phyloP scores from a whole-genome alignment of 2,113 vertebrate species.

The Lichenostomus cassidix region DNA sequence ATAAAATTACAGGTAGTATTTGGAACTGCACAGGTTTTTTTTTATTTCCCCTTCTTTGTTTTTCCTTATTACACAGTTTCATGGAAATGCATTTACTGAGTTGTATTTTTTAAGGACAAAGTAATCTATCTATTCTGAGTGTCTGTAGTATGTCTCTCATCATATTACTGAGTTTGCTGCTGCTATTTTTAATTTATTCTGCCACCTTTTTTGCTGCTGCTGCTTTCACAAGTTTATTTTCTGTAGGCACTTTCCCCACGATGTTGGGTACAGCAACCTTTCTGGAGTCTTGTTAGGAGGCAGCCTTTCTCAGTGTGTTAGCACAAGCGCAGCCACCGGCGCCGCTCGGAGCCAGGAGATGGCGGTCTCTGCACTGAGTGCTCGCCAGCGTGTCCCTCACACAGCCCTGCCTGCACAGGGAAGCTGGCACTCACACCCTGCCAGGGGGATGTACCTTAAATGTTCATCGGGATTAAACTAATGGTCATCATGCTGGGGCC shows the following conservation, averaged over 20 bases:
- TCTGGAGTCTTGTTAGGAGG: neutral
- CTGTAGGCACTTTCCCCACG: rapidly evolving
- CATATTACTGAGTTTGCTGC: neutral
- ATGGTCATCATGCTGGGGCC: rapidly evolving
- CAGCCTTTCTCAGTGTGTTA: neutral
- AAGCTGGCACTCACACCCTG: neutral
- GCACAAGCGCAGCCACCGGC: rapidly evolving
- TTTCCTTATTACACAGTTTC: neutral
- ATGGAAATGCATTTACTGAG: neutral
- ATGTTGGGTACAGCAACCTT: rapidly evolving
- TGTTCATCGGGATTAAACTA: neutral
- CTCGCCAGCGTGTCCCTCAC: rapidly evolving
- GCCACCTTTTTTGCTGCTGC: neutral
- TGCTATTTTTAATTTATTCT: neutral
- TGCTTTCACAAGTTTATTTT: neutral
- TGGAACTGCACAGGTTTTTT: neutral
- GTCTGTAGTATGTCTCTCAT: neutral
- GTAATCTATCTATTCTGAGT: neutral
- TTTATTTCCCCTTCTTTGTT: neutral
- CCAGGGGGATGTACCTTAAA: rapidly evolving
- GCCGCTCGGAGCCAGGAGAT: neutral
- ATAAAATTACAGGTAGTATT: neutral
- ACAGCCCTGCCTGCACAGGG: rapidly evolving
- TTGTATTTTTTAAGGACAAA: neutral
- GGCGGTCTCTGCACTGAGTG: neutral